These are phyloP conservation scores for Axinella damicornis DNA, from an alignment of 37 sponge, comb jelly and placozoan species.

Conservation along the genomic window DNA sequence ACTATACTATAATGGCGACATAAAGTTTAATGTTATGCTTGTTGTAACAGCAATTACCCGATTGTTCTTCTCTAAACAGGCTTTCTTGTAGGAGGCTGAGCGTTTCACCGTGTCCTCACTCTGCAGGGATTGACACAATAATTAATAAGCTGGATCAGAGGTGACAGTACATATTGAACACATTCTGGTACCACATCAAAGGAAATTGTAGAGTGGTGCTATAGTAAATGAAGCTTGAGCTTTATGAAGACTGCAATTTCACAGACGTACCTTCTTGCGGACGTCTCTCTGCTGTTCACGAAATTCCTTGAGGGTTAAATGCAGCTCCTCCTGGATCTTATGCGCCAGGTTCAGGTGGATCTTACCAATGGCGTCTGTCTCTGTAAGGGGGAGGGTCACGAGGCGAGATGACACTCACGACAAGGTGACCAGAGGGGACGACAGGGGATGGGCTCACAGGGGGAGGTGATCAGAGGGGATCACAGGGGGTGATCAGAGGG, in stretches of 20 bases:
- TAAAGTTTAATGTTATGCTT: too few relatives aligned
- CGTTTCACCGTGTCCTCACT: constrained; percentile 86
- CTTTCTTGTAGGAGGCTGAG: constrained; percentile 73
- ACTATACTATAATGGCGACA: too few relatives aligned
- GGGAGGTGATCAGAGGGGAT: neutral
- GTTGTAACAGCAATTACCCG: too few relatives aligned
- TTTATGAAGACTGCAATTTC: too few relatives aligned
- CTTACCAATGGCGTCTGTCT: constrained; percentile 78
- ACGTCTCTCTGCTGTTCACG: constrained; percentile 74
- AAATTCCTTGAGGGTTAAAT: constrained; percentile 75
- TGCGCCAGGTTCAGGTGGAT: constrained; percentile 62
- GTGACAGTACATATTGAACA: too few relatives aligned
- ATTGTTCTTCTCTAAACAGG: constrained; percentile 71
- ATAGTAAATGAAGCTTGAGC: too few relatives aligned
- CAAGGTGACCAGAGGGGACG: neutral
- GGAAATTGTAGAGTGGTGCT: too few relatives aligned
- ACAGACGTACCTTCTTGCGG: constrained; percentile 80
- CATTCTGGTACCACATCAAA: too few relatives aligned
- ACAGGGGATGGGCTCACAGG: neutral
- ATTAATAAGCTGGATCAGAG: too few relatives aligned
- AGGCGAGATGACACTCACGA: neutral
- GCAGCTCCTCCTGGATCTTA: constrained; percentile 76
- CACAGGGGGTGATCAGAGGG: too few relatives aligned
- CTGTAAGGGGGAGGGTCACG: neutral
- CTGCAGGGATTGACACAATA: neutral